Evolutionary conservation across 2,888 invertebrate genomes (phyloP).

Genomic region (Hyles lineata): DNA sequence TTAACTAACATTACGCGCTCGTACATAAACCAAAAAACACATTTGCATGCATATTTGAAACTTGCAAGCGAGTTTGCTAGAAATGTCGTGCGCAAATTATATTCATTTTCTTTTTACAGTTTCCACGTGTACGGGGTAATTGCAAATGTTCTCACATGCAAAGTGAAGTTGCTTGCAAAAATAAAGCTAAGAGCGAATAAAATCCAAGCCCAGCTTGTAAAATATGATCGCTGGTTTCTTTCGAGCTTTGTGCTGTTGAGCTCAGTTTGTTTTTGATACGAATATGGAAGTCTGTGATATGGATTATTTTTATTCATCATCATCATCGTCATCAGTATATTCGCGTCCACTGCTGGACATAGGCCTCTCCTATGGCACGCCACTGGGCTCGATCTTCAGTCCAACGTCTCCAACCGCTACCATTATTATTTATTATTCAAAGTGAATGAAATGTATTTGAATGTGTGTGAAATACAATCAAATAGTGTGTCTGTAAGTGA

Average conservation of each 20-base stretch:
- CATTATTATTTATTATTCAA: too few relatives aligned
- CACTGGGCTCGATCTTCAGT: too few relatives aligned
- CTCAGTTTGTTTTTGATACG: neutral
- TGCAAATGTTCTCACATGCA: conserved; percentile 7
- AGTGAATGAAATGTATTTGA: too few relatives aligned
- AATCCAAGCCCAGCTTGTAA: neutral
- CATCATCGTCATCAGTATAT: too few relatives aligned
- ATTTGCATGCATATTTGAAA: conserved; percentile 6
- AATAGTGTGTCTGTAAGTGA: too few relatives aligned
- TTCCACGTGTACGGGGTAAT: conserved; percentile 10
- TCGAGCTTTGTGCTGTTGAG: neutral
- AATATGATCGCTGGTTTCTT: neutral
- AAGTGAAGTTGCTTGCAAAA: neutral
- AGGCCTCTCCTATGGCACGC: too few relatives aligned
- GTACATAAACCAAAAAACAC: neutral
- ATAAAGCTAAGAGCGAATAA: neutral
- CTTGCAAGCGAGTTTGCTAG: neutral
- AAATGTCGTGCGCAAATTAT: neutral
- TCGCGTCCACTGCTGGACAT: too few relatives aligned
- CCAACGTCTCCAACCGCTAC: too few relatives aligned
- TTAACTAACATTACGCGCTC: neutral
- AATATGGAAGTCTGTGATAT: neutral
- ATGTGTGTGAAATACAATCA: too few relatives aligned
- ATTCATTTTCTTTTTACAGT: conserved; percentile 1
- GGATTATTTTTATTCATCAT: neutral